Percentiles rank a stretch among this genome's conserved stretches.
These are phyloP conservation scores for Habropoda laboriosa DNA, from an alignment of 1,140 invertebrate genomes.

Conservation along the genomic window DNA sequence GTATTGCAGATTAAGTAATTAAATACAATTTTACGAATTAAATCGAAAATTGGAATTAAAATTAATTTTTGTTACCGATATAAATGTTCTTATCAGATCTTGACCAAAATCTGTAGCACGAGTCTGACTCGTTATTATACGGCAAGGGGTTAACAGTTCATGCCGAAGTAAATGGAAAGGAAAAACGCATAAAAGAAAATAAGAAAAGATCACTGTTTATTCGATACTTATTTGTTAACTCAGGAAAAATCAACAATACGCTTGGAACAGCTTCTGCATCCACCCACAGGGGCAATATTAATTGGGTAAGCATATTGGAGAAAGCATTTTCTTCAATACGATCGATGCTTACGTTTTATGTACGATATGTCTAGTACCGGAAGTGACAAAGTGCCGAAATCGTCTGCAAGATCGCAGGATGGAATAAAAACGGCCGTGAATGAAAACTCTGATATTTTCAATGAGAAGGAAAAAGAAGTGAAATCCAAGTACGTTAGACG, in stretches of 20 bases:
- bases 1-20: too few species aligned
- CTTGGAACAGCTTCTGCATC: not conserved
- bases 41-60: too few species aligned
- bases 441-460: conserved; percentile 53
- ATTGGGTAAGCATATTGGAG: not conserved
- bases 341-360: not conserved
- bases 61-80: too few species aligned
- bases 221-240: not conserved
- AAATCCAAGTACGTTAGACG: conserved; percentile 42
- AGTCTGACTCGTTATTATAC: too few species aligned
- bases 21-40: too few species aligned
- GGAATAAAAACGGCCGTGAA: conserved; percentile 56
- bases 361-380: conserved; percentile 26
- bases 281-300: not conserved
- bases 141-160: too few species aligned
- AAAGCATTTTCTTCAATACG: not conserved
- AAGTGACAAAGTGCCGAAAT: conserved; percentile 39
- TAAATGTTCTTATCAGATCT: too few species aligned
- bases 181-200: not conserved
- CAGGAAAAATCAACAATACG: conserved; percentile 10
- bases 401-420: conserved; percentile 34
- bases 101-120: too few species aligned
- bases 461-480: conserved; percentile 21
- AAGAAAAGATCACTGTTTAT: not conserved
- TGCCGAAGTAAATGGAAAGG: too few species aligned